Percentiles rank a stretch among this genome's conserved stretches.
Evolutionary conservation across 2,888 invertebrate species (phyloP).

Genomic region (Parasteatoda lunata): DNA sequence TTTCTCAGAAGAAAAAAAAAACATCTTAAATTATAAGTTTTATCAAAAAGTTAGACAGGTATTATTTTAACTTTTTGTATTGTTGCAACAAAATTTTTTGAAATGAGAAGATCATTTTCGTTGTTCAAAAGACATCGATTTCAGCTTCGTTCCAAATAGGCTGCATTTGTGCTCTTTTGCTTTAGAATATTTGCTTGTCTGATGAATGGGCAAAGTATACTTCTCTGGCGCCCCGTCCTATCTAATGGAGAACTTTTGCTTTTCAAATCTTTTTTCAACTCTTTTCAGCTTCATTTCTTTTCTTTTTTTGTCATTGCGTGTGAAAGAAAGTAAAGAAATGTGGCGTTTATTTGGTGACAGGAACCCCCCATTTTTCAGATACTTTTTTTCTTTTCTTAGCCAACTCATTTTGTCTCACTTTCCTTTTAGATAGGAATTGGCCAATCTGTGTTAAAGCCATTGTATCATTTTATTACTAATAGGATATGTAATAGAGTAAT

Average conservation of each 20-base stretch:
- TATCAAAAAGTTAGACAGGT: not conserved
- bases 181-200: slow-evolving; percentile 59
- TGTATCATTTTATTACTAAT: too few species aligned
- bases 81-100: not conserved
- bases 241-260: slow-evolving; percentile 38
- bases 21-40: not conserved
- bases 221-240: slow-evolving; percentile 45
- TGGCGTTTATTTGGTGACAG: slow-evolving; percentile 28
- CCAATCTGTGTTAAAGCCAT: too few species aligned
- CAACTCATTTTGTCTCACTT: too few species aligned
- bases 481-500: too few species aligned
- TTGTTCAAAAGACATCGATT: slow-evolving; percentile 29
- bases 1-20: too few species aligned
- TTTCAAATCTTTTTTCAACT: slow-evolving; percentile 12
- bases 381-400: too few species aligned
- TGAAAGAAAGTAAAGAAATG: slow-evolving; percentile 13
- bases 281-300: slow-evolving; percentile 27
- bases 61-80: not conserved
- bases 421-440: too few species aligned
- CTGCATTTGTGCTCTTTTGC: slow-evolving; percentile 32
- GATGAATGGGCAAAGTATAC: slow-evolving; percentile 56
- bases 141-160: slow-evolving; percentile 26
- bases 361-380: not conserved
- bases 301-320: not conserved
- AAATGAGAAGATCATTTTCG: slow-evolving; percentile 36